Percentiles rank a stretch among this genome's conserved stretches.
These are phyloP conservation scores for Ophioninae sp. DNA, from an alignment of 2,888 invertebrate genomes.

Conservation along the genomic window DNA sequence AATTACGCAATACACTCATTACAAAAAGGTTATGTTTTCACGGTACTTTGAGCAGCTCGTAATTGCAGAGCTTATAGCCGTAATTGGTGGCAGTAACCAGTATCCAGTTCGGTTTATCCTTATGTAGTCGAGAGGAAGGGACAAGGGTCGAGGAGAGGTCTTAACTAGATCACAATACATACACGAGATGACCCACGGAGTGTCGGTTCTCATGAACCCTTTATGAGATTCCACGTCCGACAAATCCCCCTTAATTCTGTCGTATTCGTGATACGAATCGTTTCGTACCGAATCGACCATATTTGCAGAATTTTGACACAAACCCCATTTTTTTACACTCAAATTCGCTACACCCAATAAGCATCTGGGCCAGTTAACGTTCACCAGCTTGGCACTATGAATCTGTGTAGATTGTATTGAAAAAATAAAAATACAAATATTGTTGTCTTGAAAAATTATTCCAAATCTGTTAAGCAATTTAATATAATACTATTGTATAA, in stretches of 20 bases:
- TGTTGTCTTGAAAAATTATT: no score
- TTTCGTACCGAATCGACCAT: background rate
- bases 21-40: background rate
- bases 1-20: background rate
- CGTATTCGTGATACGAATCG: background rate
- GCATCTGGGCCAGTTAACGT: no score
- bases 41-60: background rate
- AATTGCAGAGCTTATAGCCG: constrained; percentile 28
- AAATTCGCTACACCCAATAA: no score
- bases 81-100: constrained; percentile 19
- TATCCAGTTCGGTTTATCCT: constrained; percentile 9
- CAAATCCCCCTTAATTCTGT: constrained; percentile 9
- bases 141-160: constrained; percentile 5
- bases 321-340: no score
- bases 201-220: constrained; percentile 28
- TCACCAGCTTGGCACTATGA: no score
- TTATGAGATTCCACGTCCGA: constrained; percentile 6
- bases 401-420: no score
- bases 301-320: background rate
- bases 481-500: no score
- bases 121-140: background rate
- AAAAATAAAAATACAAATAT: background rate
- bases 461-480: no score
- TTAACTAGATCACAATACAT: background rate
- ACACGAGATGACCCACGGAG: constrained; percentile 2